phyloP scores from a whole-genome alignment of 37 sponge, comb jelly and placozoan genomes.

The Petrosia ficiformis region DNA sequence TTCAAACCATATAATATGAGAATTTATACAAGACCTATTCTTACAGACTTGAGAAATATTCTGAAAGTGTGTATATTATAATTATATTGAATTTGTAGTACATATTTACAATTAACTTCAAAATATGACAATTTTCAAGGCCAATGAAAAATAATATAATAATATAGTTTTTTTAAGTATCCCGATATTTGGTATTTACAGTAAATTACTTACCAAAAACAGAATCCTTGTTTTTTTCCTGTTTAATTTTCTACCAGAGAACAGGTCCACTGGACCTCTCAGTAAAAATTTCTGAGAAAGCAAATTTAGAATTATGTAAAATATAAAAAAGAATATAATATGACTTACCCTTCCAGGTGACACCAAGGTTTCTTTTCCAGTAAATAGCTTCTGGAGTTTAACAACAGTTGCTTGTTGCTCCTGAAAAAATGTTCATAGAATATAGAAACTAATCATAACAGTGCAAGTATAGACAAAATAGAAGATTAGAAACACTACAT shows the following conservation, averaged over 20 bases:
- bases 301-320: neutral
- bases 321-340: neutral
- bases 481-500: no score
- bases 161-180: no score
- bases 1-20: no score
- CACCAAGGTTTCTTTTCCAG: constrained; percentile 35
- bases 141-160: no score
- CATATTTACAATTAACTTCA: no score
- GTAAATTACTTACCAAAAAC: constrained; percentile 36
- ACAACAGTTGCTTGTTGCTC: constrained; percentile 58
- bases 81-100: no score
- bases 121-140: no score
- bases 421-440: constrained; percentile 2
- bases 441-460: neutral
- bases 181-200: neutral
- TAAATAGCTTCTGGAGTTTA: constrained; percentile 34
- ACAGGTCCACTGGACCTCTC: constrained; percentile 47
- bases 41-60: no score
- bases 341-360: constrained; percentile 54
- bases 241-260: constrained; percentile 20
- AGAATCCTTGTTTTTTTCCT: constrained; percentile 33
- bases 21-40: no score
- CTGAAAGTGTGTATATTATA: no score
- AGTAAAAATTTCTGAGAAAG: constrained; percentile 43
- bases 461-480: neutral